Evolutionary conservation across 2,888 invertebrate species (phyloP), one percentile per base, ranked within the genome.

Genomic region (Nematopogon swammerdamellus): DNA sequence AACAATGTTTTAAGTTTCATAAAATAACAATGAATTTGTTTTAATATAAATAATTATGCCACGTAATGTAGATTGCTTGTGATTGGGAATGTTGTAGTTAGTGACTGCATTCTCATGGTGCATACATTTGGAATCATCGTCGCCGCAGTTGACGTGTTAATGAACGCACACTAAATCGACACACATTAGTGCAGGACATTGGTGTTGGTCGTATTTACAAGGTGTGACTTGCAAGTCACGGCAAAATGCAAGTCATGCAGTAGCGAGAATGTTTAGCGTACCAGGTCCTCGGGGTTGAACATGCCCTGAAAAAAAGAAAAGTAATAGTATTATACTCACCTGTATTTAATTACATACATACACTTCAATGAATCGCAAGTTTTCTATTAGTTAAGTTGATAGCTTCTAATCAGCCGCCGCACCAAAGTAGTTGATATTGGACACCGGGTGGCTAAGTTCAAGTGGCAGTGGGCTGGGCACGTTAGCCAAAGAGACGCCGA

Each of bases 231-330:
- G 8, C 18, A 47, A 30, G 36, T 47, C 46, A 46, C 20, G 18
- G 2, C 17, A 29, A 36, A 18, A 44, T 52, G 56, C 59, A 58
- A 59, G 55, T 57, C 77, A 77, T 79, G 77, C 77, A 71, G 63
- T 62, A 66, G 60, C 61, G 53, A 42, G 60, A 59, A 36, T 6
- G 54, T 62, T 73, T 74, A 70, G 71, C 73, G 77, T 72, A 86
- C 84, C 73, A 92, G 82, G 71, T 93, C 92, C 50, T 93, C 92
- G 19, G 91, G 89, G 69, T 89, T 89, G 81, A 92, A 93, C 91
- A 92, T 92, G 60, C 92, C 91, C 90, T 90, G 79, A 29, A 83
- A 85, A 63, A 59, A 63, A 67, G 67, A 62, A 61, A 61, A 57
- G 30, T 46, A 19, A 30, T 44, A 20, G 14, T 29, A 29, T 25